These are phyloP conservation scores for Porphyrio hochstetteri DNA, from an alignment of 2,113 vertebrate genomes.

Conservation along the genomic window DNA sequence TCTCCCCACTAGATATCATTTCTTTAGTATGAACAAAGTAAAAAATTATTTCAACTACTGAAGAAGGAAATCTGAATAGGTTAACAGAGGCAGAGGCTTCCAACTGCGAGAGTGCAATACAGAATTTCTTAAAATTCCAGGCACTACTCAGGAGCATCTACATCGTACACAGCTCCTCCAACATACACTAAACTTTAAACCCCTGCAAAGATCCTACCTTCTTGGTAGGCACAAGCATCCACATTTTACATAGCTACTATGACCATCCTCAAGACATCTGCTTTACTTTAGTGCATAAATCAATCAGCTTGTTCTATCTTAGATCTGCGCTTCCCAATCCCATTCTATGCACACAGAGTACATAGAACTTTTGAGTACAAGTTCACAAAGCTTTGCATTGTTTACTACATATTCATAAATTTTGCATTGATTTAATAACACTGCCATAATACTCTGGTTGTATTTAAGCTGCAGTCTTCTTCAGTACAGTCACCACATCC, in stretches of 20 bases:
- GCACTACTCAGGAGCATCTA: neutral
- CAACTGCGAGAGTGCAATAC: neutral
- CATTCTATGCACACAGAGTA: neutral
- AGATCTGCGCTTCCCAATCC: neutral
- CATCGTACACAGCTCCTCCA: neutral
- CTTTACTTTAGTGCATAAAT: neutral
- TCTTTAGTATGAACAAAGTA: neutral
- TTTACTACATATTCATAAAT: neutral
- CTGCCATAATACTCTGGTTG: neutral
- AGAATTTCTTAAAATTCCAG: neutral
- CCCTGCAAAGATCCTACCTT: neutral
- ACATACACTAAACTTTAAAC: neutral
- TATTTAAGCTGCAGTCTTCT: neutral
- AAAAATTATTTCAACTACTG: neutral
- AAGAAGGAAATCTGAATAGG: neutral
- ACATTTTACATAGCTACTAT: neutral
- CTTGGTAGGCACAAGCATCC: neutral
- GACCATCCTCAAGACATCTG: neutral
- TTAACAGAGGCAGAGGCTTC: neutral
- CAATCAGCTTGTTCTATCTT: neutral
- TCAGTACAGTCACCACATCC: neutral
- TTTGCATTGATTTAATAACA: neutral
- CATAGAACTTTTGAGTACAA: no score
- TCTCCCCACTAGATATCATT: neutral
- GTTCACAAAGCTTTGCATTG: neutral